These are phyloP conservation scores for Poeciliopsis presidionis DNA, from an alignment of 2,797 vertebrate genomes.

Conservation along the genomic window DNA sequence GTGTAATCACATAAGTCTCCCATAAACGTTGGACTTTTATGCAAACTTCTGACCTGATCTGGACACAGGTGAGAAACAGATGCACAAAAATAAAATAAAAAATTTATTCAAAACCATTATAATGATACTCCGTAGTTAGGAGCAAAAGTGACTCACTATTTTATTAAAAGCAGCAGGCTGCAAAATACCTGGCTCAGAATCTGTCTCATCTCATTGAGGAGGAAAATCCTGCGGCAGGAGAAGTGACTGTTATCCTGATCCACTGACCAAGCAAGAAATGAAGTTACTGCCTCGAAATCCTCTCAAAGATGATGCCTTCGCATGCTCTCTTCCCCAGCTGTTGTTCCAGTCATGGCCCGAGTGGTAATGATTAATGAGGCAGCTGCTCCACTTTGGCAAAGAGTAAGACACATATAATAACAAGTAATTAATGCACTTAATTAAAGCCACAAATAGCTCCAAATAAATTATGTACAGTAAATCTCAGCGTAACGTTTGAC, in stretches of 20 bases:
- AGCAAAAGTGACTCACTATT: not conserved
- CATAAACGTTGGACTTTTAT: not conserved
- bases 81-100: not conserved
- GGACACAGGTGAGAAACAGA: not conserved
- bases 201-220: conserved; percentile 16
- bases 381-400: conserved; percentile 34
- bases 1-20: too few species aligned
- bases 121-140: not conserved
- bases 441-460: conserved; percentile 27
- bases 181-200: conserved; percentile 19
- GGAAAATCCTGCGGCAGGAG: conserved; percentile 24
- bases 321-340: conserved; percentile 8
- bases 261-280: conserved; percentile 53
- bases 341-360: conserved; percentile 21
- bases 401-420: conserved; percentile 32
- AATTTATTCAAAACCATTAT: not conserved
- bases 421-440: conserved; percentile 38
- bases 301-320: conserved; percentile 34
- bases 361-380: conserved; percentile 50
- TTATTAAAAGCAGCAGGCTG: conserved; percentile 11
- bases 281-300: conserved; percentile 45
- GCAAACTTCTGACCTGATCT: not conserved
- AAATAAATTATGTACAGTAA: conserved; percentile 18
- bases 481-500: conserved; percentile 7
- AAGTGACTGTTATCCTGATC: conserved; percentile 31